Base-by-base conservation (phyloP, 2,888 invertebrate genomes). In the Chelonus formosanus region DNA sequence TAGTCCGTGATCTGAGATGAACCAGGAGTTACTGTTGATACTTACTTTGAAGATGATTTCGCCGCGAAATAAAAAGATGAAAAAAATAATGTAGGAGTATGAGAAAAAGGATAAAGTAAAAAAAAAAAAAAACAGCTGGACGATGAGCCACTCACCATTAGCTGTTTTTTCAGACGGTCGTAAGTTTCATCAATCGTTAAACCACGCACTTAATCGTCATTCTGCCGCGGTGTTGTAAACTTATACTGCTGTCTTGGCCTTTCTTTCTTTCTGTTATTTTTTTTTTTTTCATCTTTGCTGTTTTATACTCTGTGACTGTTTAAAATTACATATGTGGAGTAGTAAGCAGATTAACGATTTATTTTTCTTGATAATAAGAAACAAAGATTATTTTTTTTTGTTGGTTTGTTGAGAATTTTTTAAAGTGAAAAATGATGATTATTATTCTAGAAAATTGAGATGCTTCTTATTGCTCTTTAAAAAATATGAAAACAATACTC, bases 161-260 rank as follows among this genome's bases (percentile, higher is more conserved):
- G 71, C 70, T 66, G 69, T 68, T 65, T 63, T 65, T 61, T 63
- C 65, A 48, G 68, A 61, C 71, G 68, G 67, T 73, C 72, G 71
- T 73, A 73, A 73, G 70, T 73, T 73, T 71, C 71, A 78, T 78
- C 78, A 78, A 77, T 79, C 81, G 80, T 83, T 82, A 83, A 83
- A 82, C 78, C 76, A 76, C 72, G 73, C 79, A 79, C 78, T 82
- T 82, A 82, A 83, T 83, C 80, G 81, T 77, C 80, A 75, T 79
- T 80, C 81, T 79, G 80, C 79, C 80, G 65, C 76, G 77, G 78
- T 78, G 80, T 77, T 80, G 81, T 82, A 82, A 82, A 82, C 71
- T 76, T 78, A 67, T 70, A 64, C 66, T 63, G 62, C 53, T 58
- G 58, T 34, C 34, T 48, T 20, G 32, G 58, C 60, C 55, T 47